phyloP scores from a whole-genome alignment of 2,888 invertebrate genomes.

The Therioaphis trifolii region DNA sequence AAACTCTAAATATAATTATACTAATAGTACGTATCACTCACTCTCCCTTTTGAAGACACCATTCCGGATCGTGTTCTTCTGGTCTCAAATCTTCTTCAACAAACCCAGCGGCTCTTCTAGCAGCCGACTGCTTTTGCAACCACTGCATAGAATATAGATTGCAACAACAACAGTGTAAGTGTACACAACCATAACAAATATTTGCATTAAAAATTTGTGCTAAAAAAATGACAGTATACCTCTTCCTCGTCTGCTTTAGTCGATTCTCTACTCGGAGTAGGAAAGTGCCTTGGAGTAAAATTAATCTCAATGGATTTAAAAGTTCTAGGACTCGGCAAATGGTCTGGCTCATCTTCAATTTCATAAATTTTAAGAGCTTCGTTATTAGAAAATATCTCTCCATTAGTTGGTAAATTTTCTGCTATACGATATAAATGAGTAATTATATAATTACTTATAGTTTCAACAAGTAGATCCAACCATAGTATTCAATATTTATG shows the following conservation, averaged over 20 bases:
- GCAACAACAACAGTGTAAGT: background rate
- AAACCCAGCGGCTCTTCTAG: constrained; percentile 77
- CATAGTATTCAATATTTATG: no score
- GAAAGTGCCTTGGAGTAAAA: constrained; percentile 82
- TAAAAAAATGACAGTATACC: background rate
- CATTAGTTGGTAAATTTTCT: constrained; percentile 39
- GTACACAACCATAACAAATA: background rate
- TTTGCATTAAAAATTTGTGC: no score
- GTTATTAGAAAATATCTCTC: constrained; percentile 30
- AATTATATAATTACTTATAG: background rate
- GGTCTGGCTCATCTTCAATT: constrained; percentile 65
- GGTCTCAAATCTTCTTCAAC: constrained; percentile 78
- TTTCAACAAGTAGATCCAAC: background rate
- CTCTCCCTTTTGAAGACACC: constrained; percentile 85
- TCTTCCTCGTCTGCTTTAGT: constrained; percentile 74
- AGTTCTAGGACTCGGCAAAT: constrained; percentile 73
- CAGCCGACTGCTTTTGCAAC: constrained; percentile 82
- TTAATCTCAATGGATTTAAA: constrained; percentile 74
- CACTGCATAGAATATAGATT: constrained; percentile 70
- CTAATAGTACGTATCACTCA: no score
- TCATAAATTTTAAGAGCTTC: constrained; percentile 40
- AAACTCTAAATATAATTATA: no score
- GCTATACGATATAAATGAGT: background rate
- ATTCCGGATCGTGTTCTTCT: constrained; percentile 85
- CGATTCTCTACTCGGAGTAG: constrained; percentile 85